Base-by-base conservation (phyloP, 2,888 invertebrate genomes). In the Sialis fuliginosa region DNA sequence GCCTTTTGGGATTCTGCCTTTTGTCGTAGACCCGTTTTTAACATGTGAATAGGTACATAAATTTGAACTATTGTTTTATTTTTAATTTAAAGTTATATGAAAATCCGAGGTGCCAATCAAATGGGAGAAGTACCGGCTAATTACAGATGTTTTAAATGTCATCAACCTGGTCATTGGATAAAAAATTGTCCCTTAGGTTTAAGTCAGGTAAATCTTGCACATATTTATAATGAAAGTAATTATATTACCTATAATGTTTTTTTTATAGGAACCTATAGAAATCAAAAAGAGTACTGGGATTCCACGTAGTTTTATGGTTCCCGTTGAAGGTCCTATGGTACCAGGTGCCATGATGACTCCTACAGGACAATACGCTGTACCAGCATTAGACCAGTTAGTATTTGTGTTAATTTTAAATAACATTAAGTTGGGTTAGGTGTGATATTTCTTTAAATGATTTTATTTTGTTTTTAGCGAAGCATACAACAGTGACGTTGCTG, bases 281-380 rank as follows among this genome's bases (percentile, higher is more conserved):
- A 80, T 92, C 50, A 91, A 91, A 59, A 79, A 95, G 58, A 93
- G 91, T 59, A 96, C 97, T 34, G 98, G 98, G 39, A 98, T 98
- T 58, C 98, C 98, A 6, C 74, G 87, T 54, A 93, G 92, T 69
- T 95, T 95, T 70, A 86, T 93, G 81, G 86, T 89, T 49, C 81
- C 86, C 42, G 93, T 92, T n/a, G 87, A 80, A 57, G 87, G 88
- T 41, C 88, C 88, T 22, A 75, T 79, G 62, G 83, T 85, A 54
- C 90, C 85, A 49, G 95, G 95, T 51, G 92, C 90, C 47, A 83
- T 90, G 77, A 81, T 90, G 75, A 90, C 89, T 33, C 82, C 85
- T 42, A 79, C 79, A 55, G 91, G 91, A 55, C 81, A 81, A 34
- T 90, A 81, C 68, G 91, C 88, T 54, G 89, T 91, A 37, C 89